Base-by-base conservation (phyloP, 53 echinoderm and acorn worm species). In the Echinarachnius parma region DNA sequence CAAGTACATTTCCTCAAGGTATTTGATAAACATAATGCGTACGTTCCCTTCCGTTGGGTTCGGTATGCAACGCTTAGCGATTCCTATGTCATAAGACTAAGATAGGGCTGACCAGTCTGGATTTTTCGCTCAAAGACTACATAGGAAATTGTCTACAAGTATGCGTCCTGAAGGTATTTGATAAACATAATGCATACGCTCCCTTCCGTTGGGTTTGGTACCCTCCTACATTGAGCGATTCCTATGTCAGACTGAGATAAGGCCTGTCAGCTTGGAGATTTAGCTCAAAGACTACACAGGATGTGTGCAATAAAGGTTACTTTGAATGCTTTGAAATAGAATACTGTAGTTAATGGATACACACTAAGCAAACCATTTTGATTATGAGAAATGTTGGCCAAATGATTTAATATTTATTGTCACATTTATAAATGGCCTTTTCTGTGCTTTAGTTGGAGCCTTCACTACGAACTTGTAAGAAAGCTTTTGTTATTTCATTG, bases 81-180 rank as follows among this genome's bases (percentile, higher is more conserved):
- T 59, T 98, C 98, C 26, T 98, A 92, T 57, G 82, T 86, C 19
- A 63, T 91, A 25, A 74, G 98, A 10, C 63, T 91, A 2, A 83
- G 98, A 79, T 95, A 75, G 13, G 13, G 13, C 39, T 9, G 7
- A 13, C 86, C 30, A 91, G 80, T 61, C 27, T 98, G 20, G 91
- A 98, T 61, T 98, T 98, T 98, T 91, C 91, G 77, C 66, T 98
- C 52, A 85, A 88, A 63, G 87, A 90, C 75, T 91, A 67, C 77
- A 80, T 87, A 35, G 67, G 82, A 31, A 91, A 91, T 0, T 74
- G 85, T 21, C 78, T 98, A 48, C 88, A 88, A 31, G 59, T 91
- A 24, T 71, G 81, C 56, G 91, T 83, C 77, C 78, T 91, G n/a
- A 91, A 90, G 59, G 86, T 98, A 4, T 96, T 98, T 79, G 98